Conservation (phyloP, 2,797 vertebrate species). For the Nasua narica region DNA sequence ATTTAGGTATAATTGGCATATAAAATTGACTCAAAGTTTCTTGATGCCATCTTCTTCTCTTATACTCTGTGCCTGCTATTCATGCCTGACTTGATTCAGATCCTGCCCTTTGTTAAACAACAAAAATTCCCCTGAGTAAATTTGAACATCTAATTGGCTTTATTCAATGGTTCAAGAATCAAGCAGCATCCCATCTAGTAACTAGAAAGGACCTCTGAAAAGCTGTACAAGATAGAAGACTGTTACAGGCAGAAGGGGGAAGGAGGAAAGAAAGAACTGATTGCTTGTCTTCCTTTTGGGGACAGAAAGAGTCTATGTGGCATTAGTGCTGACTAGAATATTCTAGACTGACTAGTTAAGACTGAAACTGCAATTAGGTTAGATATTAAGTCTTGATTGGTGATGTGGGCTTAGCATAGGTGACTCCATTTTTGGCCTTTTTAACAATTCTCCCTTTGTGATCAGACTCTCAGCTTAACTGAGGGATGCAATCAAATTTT, state of each 20-base stretch:
- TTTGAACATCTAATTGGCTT: not conserved
- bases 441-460: not conserved
- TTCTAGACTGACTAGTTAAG: not conserved
- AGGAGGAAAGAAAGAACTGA: not conserved
- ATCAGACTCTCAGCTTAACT: not conserved
- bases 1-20: not conserved
- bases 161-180: not conserved
- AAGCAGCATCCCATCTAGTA: not conserved
- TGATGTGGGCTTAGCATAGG: not conserved
- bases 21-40: not conserved
- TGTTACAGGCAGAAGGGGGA: not conserved
- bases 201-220: not conserved
- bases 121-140: not conserved
- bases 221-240: not conserved
- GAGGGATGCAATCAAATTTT: not conserved
- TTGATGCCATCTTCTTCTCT: not conserved
- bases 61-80: not conserved
- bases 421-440: not conserved
- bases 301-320: not conserved
- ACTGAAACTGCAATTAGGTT: not conserved
- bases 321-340: not conserved
- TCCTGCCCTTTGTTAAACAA: not conserved
- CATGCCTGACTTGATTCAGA: not conserved
- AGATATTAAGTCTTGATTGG: not conserved
- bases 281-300: not conserved